Evolutionary conservation across 2,888 invertebrate species (phyloP).

Genomic region (Lathronympha strigana): DNA sequence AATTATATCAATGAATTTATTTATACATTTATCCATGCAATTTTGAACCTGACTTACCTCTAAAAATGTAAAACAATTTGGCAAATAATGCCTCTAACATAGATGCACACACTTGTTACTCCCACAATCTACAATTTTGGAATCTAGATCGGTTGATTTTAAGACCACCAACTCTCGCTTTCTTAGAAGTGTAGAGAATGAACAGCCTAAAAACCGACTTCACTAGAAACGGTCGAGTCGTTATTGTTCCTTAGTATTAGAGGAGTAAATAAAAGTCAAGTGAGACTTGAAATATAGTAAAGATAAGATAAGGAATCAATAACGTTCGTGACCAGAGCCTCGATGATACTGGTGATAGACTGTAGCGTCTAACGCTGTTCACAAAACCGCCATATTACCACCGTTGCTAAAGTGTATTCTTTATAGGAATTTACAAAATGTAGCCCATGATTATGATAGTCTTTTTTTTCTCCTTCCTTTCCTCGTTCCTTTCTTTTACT

Average conservation of each 20-base stretch:
- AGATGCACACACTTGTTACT: slow-evolving; percentile 32
- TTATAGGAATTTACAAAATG: too few species aligned
- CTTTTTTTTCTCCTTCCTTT: too few species aligned
- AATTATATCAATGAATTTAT: too few species aligned
- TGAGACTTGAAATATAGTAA: neutral
- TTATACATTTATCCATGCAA: neutral
- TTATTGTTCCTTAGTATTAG: neutral
- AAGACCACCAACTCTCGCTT: neutral
- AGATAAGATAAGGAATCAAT: too few species aligned
- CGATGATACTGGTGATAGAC: too few species aligned
- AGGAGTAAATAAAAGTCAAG: neutral
- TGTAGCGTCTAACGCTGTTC: too few species aligned
- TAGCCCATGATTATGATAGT: too few species aligned
- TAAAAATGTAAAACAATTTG: neutral
- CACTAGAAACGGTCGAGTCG: neutral
- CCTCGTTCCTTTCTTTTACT: too few species aligned
- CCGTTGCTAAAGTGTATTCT: too few species aligned
- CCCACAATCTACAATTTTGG: slow-evolving; percentile 23
- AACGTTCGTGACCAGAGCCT: too few species aligned
- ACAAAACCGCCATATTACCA: too few species aligned
- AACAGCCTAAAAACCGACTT: neutral
- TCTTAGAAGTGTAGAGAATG: neutral
- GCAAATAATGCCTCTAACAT: slow-evolving; percentile 27
- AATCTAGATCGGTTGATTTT: neutral
- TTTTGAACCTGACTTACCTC: too few species aligned